phyloP scores from a whole-genome alignment of 2,113 vertebrate species.

The Megatriorchis doriae region DNA sequence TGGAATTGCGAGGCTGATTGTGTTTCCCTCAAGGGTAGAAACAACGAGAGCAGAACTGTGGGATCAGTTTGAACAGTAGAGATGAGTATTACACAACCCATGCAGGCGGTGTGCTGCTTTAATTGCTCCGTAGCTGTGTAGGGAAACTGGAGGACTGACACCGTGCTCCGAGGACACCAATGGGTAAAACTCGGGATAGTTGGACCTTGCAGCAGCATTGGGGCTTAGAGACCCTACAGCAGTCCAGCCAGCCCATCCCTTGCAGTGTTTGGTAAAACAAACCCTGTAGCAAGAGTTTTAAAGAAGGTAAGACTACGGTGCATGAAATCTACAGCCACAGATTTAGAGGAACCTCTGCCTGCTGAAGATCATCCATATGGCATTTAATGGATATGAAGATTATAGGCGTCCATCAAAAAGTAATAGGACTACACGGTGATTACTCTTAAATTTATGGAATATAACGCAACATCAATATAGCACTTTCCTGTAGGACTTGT shows the following conservation, averaged over 20 bases:
- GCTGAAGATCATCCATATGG: not conserved
- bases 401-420: not conserved
- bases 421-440: not conserved
- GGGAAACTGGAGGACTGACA: not conserved
- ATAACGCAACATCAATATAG: not conserved
- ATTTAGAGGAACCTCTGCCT: not conserved
- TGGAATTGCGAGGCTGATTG: not conserved
- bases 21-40: not conserved
- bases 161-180: not conserved
- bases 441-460: not conserved
- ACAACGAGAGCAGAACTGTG: not conserved
- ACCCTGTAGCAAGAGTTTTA: not conserved
- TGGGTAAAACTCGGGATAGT: rapidly evolving
- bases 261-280: not conserved
- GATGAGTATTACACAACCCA: not conserved
- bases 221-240: not conserved
- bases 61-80: not conserved
- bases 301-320: not conserved
- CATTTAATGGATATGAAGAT: not conserved
- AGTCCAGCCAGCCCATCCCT: not conserved
- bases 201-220: not conserved
- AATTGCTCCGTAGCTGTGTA: not conserved
- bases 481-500: not conserved
- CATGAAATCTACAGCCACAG: not conserved
- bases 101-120: not conserved